Percentiles rank a stretch among this genome's conserved stretches.
Conservation (phyloP, 2,113 vertebrate species). For the Kobus ellipsiprymnus region DNA sequence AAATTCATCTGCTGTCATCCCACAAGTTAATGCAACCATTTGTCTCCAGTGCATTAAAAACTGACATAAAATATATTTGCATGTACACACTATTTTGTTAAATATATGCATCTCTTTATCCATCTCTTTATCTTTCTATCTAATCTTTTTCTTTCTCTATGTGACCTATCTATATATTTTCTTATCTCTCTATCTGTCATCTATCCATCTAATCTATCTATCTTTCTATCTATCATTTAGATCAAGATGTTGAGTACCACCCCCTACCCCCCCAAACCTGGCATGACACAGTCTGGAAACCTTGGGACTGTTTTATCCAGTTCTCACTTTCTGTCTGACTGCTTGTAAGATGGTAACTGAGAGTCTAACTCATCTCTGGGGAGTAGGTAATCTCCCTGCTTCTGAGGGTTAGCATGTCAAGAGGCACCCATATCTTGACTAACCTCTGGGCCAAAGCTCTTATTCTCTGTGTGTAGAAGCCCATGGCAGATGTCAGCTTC, state of each 20-base stretch:
- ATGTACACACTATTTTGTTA: background rate
- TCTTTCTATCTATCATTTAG: background rate
- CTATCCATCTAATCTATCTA: background rate
- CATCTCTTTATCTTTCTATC: background rate
- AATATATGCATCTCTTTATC: background rate
- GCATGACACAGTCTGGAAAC: background rate
- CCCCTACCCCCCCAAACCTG: accelerated
- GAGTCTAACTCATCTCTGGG: background rate
- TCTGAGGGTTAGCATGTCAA: background rate
- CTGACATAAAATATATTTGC: background rate
- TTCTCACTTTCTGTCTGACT: background rate
- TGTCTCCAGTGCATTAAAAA: background rate
- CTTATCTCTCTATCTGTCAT: background rate
- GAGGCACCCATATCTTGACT: background rate
- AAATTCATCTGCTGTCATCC: background rate
- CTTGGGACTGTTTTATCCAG: background rate
- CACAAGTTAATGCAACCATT: background rate
- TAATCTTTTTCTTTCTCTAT: background rate
- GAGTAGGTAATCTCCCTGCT: background rate
- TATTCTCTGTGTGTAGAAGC: background rate
- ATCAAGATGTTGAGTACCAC: background rate
- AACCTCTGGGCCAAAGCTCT: background rate
- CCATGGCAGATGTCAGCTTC: background rate
- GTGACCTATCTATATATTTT: background rate
- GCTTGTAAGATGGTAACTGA: background rate